These are phyloP conservation scores for Leptodactylus fallax DNA, from an alignment of 2,797 vertebrate species.

Conservation along the genomic window DNA sequence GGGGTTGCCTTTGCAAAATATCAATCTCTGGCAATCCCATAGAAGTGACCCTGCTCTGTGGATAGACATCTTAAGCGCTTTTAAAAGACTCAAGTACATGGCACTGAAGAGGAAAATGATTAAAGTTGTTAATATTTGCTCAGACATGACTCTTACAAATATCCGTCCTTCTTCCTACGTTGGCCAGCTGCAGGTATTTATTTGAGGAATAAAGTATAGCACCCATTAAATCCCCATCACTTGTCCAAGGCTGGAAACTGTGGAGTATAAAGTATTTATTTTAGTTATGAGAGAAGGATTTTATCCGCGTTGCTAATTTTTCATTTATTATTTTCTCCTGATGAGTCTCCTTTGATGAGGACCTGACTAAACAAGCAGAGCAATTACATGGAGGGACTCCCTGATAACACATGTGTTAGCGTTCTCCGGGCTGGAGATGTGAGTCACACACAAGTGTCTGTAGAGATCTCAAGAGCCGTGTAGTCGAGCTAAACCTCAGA, in stretches of 20 bases:
- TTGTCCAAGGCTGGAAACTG: neutral
- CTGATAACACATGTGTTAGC: constrained; percentile 22
- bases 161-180: neutral
- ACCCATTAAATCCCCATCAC: neutral
- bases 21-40: too few relatives aligned
- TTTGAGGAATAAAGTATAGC: neutral
- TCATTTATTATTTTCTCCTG: constrained; percentile 47
- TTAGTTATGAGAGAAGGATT: neutral
- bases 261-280: neutral
- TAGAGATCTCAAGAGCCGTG: neutral
- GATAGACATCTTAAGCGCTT: too few relatives aligned
- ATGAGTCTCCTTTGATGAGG: constrained; percentile 31
- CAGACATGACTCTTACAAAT: neutral
- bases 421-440: neutral
- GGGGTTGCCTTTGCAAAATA: too few relatives aligned
- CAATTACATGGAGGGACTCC: neutral
- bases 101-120: too few relatives aligned
- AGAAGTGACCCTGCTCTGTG: too few relatives aligned
- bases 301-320: neutral
- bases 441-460: constrained; percentile 2
- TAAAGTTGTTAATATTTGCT: neutral
- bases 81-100: neutral
- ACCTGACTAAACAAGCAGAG: constrained; percentile 30
- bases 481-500: neutral
- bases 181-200: constrained; percentile 17